Evolutionary conservation across 1,140 invertebrate genomes (phyloP), one percentile per base, ranked within the genome.

Genomic region (Agrypnia vestita): DNA sequence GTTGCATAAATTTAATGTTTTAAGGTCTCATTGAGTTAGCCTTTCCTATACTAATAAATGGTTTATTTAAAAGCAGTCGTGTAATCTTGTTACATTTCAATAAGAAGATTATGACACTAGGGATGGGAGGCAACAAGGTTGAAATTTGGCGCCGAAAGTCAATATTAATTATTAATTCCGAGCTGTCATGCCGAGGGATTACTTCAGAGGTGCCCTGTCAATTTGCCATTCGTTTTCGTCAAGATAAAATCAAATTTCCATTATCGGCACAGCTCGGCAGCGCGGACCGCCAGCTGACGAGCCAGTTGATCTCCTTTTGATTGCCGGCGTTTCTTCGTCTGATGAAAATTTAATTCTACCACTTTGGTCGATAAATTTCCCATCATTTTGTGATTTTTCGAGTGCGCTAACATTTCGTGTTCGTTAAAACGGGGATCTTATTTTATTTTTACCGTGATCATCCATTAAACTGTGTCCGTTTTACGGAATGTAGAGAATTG

Each of bases 161-260:
- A 49, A 69, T 44, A 69, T 69, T 69, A 47, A 47, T 69, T 49
- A 69, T 69, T 69, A 35, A 69, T 49, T 47, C 13, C 44, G 46
- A 21, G 43, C 64, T 69, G 64, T 69, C 64, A 62, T 19, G 15
- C 6, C n/a, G n/a, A 69, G n/a, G 15, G 46, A 69, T 47, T 69
- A 69, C 35, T 69, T 8, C 12, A 19, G 44, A 69, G 64, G 64
- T 69, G 15, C 46, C 19, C 64, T 46, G 44, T 69, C 64, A 69
- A 69, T 69, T 69, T 69, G 43, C 44, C 44, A 21, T 47, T 64
- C 19, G 35, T 64, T 64, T 64, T 64, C 61, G 61, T 69, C 44
- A 47, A 69, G 64, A 44, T 19, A 69, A 47, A 69, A 49, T 69
- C 35, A 69, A 69, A 47, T 47, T 21, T 46, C 35, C 44, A 47